Percentiles rank a stretch among this genome's conserved stretches.
phyloP scores from a whole-genome alignment of 2,113 vertebrate genomes.

The Campylomormyrus tamandua region DNA sequence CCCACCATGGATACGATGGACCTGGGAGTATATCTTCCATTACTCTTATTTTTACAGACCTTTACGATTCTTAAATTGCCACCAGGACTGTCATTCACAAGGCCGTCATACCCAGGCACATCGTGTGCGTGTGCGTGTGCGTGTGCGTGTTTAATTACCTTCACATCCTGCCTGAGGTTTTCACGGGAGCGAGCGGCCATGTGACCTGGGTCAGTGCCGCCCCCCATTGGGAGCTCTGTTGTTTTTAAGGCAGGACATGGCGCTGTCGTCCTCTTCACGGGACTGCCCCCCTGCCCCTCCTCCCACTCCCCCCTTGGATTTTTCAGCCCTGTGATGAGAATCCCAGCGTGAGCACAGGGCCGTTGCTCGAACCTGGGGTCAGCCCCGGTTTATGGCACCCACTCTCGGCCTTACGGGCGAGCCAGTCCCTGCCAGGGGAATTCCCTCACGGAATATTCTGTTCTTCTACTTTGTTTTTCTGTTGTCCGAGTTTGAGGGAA shows the following conservation, averaged over 20 bases:
- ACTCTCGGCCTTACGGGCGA: neutral
- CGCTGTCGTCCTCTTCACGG: neutral
- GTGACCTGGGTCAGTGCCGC: slow-evolving; percentile 40
- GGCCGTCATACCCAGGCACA: neutral
- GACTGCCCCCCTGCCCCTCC: neutral
- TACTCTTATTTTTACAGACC: neutral
- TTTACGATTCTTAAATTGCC: neutral
- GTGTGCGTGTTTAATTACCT: slow-evolving; percentile 35
- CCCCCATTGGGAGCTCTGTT: slow-evolving; percentile 22
- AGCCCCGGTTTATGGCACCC: neutral
- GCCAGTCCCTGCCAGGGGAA: neutral
- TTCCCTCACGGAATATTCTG: slow-evolving; percentile 7
- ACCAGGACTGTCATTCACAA: neutral
- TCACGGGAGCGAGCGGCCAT: slow-evolving; percentile 37
- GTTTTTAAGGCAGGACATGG: neutral
- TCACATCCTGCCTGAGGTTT: slow-evolving; percentile 45
- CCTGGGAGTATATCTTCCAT: neutral
- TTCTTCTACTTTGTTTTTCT: neutral
- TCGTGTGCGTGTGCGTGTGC: neutral
- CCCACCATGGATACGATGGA: neutral
- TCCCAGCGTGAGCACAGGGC: neutral
- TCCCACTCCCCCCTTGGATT: neutral
- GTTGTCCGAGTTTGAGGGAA: neutral
- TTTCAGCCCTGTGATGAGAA: neutral
- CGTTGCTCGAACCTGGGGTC: neutral